A percentile compares a stretch with the other conserved stretches of the same genome.
Evolutionary conservation across 1,140 invertebrate species (phyloP).

Genomic region (Neoseiulus cucumeris): DNA sequence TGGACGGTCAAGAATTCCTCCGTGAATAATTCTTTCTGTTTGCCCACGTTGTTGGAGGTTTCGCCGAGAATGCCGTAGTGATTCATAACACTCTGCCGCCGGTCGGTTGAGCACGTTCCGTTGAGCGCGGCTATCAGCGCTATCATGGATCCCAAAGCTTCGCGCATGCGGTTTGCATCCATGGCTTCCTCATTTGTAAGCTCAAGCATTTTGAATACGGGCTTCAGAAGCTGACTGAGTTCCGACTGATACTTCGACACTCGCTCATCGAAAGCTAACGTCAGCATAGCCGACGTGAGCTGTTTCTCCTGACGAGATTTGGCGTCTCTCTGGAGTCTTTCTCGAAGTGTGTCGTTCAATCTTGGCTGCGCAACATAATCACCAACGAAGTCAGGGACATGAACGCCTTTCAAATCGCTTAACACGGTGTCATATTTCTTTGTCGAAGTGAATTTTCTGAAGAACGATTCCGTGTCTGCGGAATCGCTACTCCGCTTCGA

Average conservation of each 20-base stretch:
- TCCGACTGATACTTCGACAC: neutral
- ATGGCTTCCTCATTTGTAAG: neutral
- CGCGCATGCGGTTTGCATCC: neutral
- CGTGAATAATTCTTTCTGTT: too few species aligned
- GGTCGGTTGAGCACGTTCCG: neutral
- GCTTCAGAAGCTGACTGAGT: neutral
- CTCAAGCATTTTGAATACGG: neutral
- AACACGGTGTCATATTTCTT: neutral
- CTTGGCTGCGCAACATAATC: neutral
- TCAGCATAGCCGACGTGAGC: neutral
- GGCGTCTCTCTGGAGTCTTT: neutral
- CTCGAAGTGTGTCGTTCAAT: neutral
- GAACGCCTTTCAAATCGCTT: neutral
- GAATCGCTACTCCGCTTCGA: neutral
- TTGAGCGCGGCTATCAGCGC: neutral
- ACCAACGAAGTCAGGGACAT: neutral
- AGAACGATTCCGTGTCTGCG: neutral
- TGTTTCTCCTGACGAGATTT: neutral
- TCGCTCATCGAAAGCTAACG: neutral
- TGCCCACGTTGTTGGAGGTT: too few species aligned
- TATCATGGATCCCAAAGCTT: neutral
- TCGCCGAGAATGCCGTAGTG: neutral
- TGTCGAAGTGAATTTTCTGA: neutral
- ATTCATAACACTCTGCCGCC: slow-evolving; percentile 2
- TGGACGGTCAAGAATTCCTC: too few species aligned